A percentile compares a stretch with the other conserved stretches of the same genome.
Conservation (phyloP, 2,888 invertebrate genomes). For the Ectobius pallidus region DNA sequence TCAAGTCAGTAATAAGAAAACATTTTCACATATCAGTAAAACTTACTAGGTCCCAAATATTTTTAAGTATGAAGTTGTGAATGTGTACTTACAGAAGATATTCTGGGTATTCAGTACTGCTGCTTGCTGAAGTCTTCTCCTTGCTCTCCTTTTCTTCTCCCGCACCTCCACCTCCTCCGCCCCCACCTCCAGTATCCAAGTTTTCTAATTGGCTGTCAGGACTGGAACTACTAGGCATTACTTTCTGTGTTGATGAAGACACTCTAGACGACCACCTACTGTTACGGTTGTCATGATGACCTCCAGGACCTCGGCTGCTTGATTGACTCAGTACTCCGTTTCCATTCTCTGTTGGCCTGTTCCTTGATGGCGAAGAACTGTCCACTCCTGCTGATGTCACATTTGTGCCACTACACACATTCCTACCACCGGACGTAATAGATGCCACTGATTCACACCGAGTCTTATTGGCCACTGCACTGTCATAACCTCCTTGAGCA, state of each 20-base stretch:
- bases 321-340: conserved; percentile 33
- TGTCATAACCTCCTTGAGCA: conserved; percentile 29
- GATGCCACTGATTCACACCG: conserved; percentile 23
- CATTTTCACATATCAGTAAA: too few relatives aligned
- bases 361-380: neutral
- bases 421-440: neutral
- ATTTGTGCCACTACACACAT: conserved; percentile 1
- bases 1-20: too few relatives aligned
- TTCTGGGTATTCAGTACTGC: conserved; percentile 57
- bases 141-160: neutral
- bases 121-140: conserved; percentile 46
- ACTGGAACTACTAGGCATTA: conserved; percentile 47
- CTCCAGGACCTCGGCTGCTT: conserved; percentile 38
- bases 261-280: conserved; percentile 41
- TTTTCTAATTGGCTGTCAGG: conserved; percentile 55
- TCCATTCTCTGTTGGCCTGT: conserved; percentile 1
- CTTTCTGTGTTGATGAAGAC: conserved; percentile 19
- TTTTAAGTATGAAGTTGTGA: too few relatives aligned
- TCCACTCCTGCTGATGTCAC: conserved; percentile 22
- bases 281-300: conserved; percentile 40
- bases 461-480: conserved; percentile 22
- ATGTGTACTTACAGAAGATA: conserved; percentile 62
- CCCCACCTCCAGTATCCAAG: conserved; percentile 13
- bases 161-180: too few relatives aligned
- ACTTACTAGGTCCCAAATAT: too few relatives aligned